phyloP scores from a whole-genome alignment of 2,113 vertebrate species.

The Aegotheles bennettii region DNA sequence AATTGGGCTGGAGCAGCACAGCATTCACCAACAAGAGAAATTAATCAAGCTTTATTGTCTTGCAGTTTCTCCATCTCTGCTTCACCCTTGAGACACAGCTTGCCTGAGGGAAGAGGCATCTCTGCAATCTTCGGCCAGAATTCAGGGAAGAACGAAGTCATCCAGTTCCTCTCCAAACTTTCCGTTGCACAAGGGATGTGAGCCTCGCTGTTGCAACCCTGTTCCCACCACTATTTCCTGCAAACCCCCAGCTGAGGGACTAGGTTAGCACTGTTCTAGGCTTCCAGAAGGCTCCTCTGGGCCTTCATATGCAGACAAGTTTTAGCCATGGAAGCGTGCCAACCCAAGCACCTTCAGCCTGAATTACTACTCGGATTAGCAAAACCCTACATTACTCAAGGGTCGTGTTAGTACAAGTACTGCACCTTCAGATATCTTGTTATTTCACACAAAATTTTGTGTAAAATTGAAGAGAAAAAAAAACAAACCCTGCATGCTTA shows the following conservation, averaged over 20 bases:
- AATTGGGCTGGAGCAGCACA: background rate
- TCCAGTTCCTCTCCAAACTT: background rate
- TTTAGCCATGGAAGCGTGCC: background rate
- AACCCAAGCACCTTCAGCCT: background rate
- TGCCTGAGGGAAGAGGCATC: background rate
- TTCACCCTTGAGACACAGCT: background rate
- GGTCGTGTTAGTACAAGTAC: background rate
- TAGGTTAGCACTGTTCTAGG: background rate
- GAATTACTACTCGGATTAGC: background rate
- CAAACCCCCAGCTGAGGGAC: background rate
- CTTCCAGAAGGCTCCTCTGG: background rate
- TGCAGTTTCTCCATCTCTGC: background rate
- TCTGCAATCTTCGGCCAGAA: background rate
- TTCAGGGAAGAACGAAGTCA: background rate
- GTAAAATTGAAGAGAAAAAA: background rate
- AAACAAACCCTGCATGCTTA: background rate
- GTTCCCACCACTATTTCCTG: background rate
- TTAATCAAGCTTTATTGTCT: background rate
- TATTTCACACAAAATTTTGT: background rate
- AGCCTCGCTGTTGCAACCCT: background rate
- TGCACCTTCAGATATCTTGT: background rate
- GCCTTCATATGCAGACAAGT: rapidly evolving
- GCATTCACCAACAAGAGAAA: background rate
- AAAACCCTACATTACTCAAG: background rate
- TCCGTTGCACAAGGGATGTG: constrained; percentile 9